Percentiles rank a stretch among this genome's conserved stretches.
These are phyloP conservation scores for Agraylea sexmaculata DNA, from an alignment of 1,140 invertebrate genomes.

Conservation along the genomic window DNA sequence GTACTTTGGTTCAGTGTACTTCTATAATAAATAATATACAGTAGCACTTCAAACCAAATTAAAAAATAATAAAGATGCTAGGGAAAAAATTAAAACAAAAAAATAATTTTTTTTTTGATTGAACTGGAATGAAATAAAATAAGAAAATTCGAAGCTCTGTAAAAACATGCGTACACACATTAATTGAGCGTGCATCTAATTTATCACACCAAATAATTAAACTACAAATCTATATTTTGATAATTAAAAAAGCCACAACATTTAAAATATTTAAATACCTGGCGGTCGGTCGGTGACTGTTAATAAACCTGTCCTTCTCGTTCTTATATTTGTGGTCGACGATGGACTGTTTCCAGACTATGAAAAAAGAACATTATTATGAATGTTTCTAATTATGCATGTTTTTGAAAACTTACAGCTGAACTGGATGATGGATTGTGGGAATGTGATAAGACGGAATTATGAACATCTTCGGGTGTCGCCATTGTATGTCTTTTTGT, in stretches of 20 bases:
- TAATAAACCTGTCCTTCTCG: constrained; percentile 62
- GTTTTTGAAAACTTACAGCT: constrained; percentile 24
- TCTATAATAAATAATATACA: constrained; percentile 7
- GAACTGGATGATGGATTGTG: constrained; percentile 23
- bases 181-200: no score
- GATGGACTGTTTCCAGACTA: constrained; percentile 35
- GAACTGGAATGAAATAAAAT: constrained; percentile 5
- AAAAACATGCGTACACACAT: no score
- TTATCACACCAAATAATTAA: no score
- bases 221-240: constrained; percentile 21
- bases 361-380: constrained; percentile 5
- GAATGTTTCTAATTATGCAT: constrained; percentile 2
- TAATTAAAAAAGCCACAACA: constrained; percentile 28
- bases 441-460: constrained; percentile 27
- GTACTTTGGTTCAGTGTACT: not conserved
- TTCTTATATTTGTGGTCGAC: constrained; percentile 45
- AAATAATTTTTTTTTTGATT: constrained; percentile 3
- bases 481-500: constrained; percentile 55
- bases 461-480: constrained; percentile 49
- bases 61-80: constrained; percentile 9
- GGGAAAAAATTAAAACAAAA: not conserved
- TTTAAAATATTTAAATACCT: constrained; percentile 45
- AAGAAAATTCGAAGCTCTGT: constrained; percentile 25
- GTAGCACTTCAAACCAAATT: constrained; percentile 6
- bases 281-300: constrained; percentile 78